Conservation (phyloP, 2,888 invertebrate genomes). For the Rutpela maculata region DNA sequence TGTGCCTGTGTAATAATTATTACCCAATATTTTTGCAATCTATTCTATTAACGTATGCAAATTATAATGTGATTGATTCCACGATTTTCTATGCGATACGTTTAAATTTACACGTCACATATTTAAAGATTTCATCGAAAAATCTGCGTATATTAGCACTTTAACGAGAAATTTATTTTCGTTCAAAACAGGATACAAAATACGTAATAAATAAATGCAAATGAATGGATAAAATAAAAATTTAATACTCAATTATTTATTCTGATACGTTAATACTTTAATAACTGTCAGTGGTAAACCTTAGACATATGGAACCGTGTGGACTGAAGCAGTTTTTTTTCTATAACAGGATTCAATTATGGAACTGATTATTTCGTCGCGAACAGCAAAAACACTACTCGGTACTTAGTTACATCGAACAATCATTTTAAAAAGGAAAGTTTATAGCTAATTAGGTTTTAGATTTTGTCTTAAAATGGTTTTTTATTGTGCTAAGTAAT, state of each 20-base stretch:
- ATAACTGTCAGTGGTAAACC: not conserved
- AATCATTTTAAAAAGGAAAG: conserved; percentile 7
- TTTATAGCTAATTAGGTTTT: not conserved
- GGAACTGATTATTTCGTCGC: not conserved
- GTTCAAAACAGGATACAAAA: not conserved
- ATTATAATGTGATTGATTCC: no score
- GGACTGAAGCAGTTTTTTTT: not conserved
- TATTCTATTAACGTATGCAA: no score
- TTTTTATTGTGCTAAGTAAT: not conserved
- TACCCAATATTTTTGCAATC: no score
- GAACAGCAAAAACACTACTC: not conserved
- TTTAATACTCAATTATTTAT: not conserved
- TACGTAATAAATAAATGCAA: not conserved
- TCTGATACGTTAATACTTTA: not conserved
- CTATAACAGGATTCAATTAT: not conserved
- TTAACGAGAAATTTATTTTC: conserved; percentile 3
- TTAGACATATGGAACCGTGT: not conserved
- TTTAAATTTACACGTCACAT: not conserved
- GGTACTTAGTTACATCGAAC: not conserved
- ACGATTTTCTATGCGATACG: not conserved
- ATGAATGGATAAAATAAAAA: not conserved
- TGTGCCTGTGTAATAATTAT: no score
- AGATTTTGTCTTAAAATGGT: not conserved
- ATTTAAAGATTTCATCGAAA: not conserved
- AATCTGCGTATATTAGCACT: not conserved